Evolutionary conservation across 2,797 vertebrate genomes (phyloP).

Genomic region (Sphenodon punctatus): DNA sequence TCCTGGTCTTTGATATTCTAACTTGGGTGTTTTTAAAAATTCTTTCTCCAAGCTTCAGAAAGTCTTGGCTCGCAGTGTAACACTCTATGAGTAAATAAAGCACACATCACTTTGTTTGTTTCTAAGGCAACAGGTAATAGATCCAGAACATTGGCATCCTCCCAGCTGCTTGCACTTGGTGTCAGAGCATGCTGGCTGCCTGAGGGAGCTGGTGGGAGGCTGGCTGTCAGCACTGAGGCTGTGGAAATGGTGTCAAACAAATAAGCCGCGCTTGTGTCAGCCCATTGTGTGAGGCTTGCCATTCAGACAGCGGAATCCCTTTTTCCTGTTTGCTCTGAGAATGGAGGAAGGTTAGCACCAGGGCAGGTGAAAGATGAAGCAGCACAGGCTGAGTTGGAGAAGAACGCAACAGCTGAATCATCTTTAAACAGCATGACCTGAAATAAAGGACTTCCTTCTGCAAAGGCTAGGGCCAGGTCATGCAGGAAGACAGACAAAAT

Average conservation of each 20-base stretch:
- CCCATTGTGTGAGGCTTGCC: neutral
- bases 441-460: conserved; percentile 72
- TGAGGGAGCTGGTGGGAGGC: conserved; percentile 30
- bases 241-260: conserved; percentile 68
- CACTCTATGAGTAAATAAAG: conserved; percentile 12
- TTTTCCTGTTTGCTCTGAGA: conserved; percentile 22
- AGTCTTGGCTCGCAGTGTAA: neutral
- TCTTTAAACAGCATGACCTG: conserved; percentile 13
- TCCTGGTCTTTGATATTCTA: neutral
- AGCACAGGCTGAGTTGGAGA: neutral
- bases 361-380: conserved; percentile 68
- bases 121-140: conserved; percentile 60
- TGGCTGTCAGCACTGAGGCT: conserved; percentile 22
- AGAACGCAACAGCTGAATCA: neutral
- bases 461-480: conserved; percentile 67
- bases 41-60: neutral
- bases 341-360: conserved; percentile 39
- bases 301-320: conserved; percentile 33
- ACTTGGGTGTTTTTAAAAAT: neutral
- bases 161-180: conserved; percentile 20
- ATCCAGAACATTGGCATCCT: conserved; percentile 41
- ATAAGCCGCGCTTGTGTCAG: conserved; percentile 50
- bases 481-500: conserved; percentile 55
- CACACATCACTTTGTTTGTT: conserved; percentile 32
- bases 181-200: conserved; percentile 7